A percentile compares a stretch with the other conserved stretches of the same genome.
Evolutionary conservation across 2,888 invertebrate genomes (phyloP).

Genomic region (Sinodicranocentrus sp.): DNA sequence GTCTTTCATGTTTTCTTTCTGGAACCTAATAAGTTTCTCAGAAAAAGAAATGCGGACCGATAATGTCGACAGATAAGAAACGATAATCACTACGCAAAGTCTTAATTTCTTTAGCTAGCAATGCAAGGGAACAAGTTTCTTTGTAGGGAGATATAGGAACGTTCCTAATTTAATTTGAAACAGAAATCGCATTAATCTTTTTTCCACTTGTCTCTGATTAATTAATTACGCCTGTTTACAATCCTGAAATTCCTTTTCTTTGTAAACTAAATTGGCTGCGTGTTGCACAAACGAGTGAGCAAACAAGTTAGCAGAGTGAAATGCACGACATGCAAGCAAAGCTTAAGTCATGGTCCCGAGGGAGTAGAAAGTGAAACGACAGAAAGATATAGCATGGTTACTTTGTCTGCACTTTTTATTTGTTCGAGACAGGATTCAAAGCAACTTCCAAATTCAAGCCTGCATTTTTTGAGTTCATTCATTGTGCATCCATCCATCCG

Average conservation of each 20-base stretch:
- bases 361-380: slow-evolving; percentile 8
- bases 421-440: not conserved
- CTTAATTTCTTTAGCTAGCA: no score
- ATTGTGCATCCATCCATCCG: slow-evolving; percentile 20
- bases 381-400: not conserved
- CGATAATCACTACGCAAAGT: no score
- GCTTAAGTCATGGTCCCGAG: slow-evolving; percentile 18
- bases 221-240: slow-evolving; percentile 64
- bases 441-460: not conserved
- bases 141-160: slow-evolving; percentile 14
- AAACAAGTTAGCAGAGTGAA: slow-evolving; percentile 30
- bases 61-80: no score
- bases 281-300: slow-evolving; percentile 38
- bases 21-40: no score
- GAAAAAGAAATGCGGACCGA: no score
- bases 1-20: no score
- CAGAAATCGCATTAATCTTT: slow-evolving; percentile 59
- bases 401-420: not conserved
- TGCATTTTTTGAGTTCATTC: slow-evolving; percentile 33
- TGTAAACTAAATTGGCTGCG: slow-evolving; percentile 50
- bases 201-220: slow-evolving; percentile 57
- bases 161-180: slow-evolving; percentile 36
- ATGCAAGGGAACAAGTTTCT: not conserved
- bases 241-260: slow-evolving; percentile 54
- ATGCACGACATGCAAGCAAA: not conserved